Evolutionary conservation across 2,113 vertebrate genomes (phyloP).

Genomic region (Tetrax tetrax): DNA sequence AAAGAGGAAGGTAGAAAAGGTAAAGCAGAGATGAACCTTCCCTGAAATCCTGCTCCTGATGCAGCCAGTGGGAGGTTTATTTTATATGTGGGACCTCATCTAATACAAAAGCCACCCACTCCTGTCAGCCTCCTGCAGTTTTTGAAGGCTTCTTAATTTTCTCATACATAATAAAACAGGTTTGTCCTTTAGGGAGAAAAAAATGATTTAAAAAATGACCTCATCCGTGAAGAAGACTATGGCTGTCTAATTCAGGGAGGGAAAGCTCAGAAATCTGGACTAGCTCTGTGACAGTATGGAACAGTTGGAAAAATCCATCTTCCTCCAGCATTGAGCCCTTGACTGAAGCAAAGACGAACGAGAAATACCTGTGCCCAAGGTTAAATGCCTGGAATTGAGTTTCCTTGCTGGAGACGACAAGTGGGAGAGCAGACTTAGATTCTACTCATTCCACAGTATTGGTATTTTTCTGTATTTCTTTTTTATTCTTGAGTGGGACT

Average conservation of each 20-base stretch:
- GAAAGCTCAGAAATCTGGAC: not conserved
- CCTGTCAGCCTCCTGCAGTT: not conserved
- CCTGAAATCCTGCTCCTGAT: not conserved
- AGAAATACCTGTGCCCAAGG: not conserved
- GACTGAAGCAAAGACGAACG: not conserved
- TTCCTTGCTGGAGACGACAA: not conserved
- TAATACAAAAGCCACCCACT: constrained; percentile 13
- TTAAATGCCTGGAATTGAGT: not conserved
- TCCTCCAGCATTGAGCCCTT: not conserved
- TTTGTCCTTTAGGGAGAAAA: not conserved
- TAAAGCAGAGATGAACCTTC: not conserved
- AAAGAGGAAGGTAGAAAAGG: not conserved
- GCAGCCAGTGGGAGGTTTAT: not conserved
- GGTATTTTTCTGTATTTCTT: not conserved
- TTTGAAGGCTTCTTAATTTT: constrained; percentile 24
- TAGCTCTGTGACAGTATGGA: not conserved
- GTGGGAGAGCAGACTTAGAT: not conserved
- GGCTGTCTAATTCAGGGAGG: not conserved
- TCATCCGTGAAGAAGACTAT: not conserved
- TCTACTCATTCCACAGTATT: not conserved
- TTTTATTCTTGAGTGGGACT: not conserved
- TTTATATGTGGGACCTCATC: not conserved
- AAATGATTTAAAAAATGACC: not conserved
- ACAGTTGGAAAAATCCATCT: not conserved
- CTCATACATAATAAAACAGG: not conserved